A percentile compares a stretch with the other conserved stretches of the same genome.
These are phyloP conservation scores for Nannoperca obscura DNA, from an alignment of 2,797 vertebrate species.

Conservation along the genomic window DNA sequence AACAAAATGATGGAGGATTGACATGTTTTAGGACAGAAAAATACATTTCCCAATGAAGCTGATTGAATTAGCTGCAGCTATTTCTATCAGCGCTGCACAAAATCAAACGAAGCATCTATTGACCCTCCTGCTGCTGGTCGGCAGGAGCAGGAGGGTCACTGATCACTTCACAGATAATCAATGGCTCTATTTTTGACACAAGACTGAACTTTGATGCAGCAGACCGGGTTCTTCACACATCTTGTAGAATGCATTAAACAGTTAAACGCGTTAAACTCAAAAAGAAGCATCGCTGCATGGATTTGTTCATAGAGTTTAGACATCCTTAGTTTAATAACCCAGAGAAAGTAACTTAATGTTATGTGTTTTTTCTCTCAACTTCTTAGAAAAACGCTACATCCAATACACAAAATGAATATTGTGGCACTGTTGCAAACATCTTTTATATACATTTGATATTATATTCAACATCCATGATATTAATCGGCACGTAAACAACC, in stretches of 20 bases:
- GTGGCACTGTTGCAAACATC: not conserved
- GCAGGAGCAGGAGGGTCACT: constrained; percentile 20
- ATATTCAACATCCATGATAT: no score
- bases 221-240: not conserved
- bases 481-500: not conserved
- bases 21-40: no score
- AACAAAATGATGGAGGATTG: no score
- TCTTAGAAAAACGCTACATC: not conserved
- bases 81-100: not conserved
- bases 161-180: constrained; percentile 41
- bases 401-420: fast-evolving
- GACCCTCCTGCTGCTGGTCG: constrained; percentile 3
- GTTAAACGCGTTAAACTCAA: not conserved
- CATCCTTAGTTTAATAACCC: not conserved
- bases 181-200: constrained; percentile 44
- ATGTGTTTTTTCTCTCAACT: not conserved
- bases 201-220: not conserved
- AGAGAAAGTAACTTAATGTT: not conserved
- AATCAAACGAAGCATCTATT: constrained; percentile 4
- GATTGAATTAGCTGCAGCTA: not conserved
- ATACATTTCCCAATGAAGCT: not conserved
- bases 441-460: no score
- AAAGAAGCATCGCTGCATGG: no score
- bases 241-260: not conserved
- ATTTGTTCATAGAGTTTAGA: not conserved